Evolutionary conservation across 1,140 invertebrate genomes (phyloP), one percentile per base, ranked within the genome.

Genomic region (Orchesella cincta): DNA sequence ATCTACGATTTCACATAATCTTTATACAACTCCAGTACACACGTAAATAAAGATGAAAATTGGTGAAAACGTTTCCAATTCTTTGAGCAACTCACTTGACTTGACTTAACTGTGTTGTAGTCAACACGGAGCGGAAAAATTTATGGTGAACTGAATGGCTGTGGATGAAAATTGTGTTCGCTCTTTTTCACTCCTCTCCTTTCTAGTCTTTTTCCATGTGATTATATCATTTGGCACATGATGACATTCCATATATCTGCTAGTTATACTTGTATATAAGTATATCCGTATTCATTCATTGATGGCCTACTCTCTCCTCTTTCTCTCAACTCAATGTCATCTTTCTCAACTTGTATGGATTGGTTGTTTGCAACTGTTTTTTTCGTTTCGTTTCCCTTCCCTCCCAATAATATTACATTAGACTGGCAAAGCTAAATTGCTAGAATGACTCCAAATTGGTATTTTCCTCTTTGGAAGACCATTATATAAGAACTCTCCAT

Each of bases 51-150:
- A n/a, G n/a, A n/a, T 12, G 8, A 46, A 46, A 46, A 67, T 67
- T 67, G 62, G 62, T 67, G 31, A 67, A 67, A 67, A 67, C 29
- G 31, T 67, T 67, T 67, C 62, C 62, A 67, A 31, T 67, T 67
- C 62, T 67, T 67, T 67, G 62, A 67, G 31, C 29, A 29, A 67
- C 28, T 67, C 28, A 14, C 54, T 12, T 8, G 14, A 8, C 23
- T 23, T 12, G 28, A 8, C 8, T 67, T 12, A 14, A 5, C 54
- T 67, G 23, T 67, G 26, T 67, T 33, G 28, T 3, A 33, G 12
- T 31, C 31, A 67, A n/a, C n/a, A n/a, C n/a, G n/a, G n/a, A n/a
- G n/a, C n/a, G n/a, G n/a, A n/a, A n/a, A 67, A 67, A 67, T 67
- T 33, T 67, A 31, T 67, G 62, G 62, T 67, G 62, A n/a, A n/a